Base-by-base conservation (phyloP, 2,797 vertebrate genomes). In the Sitta carolinensis region DNA sequence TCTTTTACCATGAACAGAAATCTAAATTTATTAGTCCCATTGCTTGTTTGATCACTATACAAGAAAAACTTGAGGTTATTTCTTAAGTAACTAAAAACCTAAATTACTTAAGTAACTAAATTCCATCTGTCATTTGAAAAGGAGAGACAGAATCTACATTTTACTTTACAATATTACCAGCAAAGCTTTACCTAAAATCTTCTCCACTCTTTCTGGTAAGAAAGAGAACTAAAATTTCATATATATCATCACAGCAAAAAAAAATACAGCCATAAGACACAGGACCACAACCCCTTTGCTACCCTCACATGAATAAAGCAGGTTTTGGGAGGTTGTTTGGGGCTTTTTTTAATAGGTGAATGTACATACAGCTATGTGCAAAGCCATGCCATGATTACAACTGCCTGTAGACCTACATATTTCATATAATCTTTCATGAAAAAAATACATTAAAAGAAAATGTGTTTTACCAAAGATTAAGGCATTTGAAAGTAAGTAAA, bases 21-120 rank as follows among this genome's bases (percentile, higher is more conserved):
- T 57, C 43, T n/a, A 87, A 58, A 64, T 89, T 59, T 94, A 52
- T 84, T 89, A 73, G 45, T 57, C 38, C 42, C 29, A 30, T 11
- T 81, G 43, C 52, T 69, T 73, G 42, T 79, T 86, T 83, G 89
- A 91, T 89, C 51, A 88, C 67, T 90, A 10, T 23, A 69, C 61
- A 97, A 92, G 76, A 89, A 96, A 96, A 95, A 67, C 48, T 87
- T 79, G 9, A 89, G 61, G 13, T 95, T 51, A 78, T 55, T 91
- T 92, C 75, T 89, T n/a, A 67, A 94, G 43, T 67, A 82, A 91
- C 51, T 76, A 89, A 89, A 95, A 36, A 36, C 36, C 36, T 36
- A 10, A 36, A 57, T 51, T 18, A 45, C 45, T 91, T 43, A 59
- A 91, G 48, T 54, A 57, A 92, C 67, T 88, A 84, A 90, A 95